Evolutionary conservation across 64 coral and sea anemone genomes (phyloP), one percentile per base, ranked within the genome.

Genomic region (Trachythela sp.): DNA sequence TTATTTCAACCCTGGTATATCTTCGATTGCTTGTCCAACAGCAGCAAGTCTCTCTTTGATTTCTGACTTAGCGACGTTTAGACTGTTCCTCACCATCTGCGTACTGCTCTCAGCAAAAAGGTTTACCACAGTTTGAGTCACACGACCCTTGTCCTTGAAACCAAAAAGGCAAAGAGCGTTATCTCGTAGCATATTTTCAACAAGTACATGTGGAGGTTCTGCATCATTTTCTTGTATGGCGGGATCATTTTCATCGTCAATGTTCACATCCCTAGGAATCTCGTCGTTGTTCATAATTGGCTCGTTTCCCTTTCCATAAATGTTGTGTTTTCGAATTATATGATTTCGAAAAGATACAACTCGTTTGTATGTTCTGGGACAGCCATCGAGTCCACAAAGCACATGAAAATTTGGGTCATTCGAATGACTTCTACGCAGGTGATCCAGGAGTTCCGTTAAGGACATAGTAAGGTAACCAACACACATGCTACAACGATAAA

Each of bases 391-490:
- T 34, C 71, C 71, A 77, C 71, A 77, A 32, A 77, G 7, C 71
- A 77, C 71, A 77, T 77, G 71, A 18, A 77, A 77, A 77, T 36
- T 77, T 77, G 71, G 71, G 71, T 77, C 71, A 77, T 77, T 77
- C 31, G 30, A 32, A 77, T 77, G 71, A 18, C 36, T 77, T 38
- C 71, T 32, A 35, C 32, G 32, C 9, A 77, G 71, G 71, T 77
- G 71, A 77, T 38, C 26, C 17, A 77, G 29, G 36, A 77, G 71
- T 15, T 32, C 10, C 36, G 11, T 77, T 38, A 77, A 77, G 17
- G 71, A 32, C 29, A 77, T n/a, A 77, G 30, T 15, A 77, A 77
- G 71, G 36, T 35, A 77, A 35, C 71, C 71, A 77, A 77, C 71
- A 77, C 71, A 77, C 29, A 77, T 32, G 36, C 26, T 77, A 38